Evolutionary conservation across 2,113 vertebrate species (phyloP).

Genomic region (Tor tambroides): DNA sequence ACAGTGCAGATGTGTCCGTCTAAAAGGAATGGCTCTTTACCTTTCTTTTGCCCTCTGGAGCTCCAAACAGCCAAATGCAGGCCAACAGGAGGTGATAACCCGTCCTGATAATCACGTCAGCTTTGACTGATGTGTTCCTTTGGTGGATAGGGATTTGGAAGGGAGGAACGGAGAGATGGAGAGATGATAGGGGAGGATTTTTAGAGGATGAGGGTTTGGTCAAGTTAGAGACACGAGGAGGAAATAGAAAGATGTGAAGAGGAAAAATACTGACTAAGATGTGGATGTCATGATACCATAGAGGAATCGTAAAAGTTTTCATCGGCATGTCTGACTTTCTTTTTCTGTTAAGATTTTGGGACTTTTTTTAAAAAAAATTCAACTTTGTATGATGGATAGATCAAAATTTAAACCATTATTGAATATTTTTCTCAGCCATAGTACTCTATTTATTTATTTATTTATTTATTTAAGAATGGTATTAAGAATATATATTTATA

Average conservation of each 20-base stretch:
- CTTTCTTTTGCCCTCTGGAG: neutral
- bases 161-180: neutral
- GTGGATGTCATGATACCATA: neutral
- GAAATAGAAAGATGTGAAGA: neutral
- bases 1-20: neutral
- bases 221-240: neutral
- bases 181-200: neutral
- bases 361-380: too few species aligned
- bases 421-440: neutral
- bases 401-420: neutral
- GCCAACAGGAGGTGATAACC: neutral
- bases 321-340: too few species aligned
- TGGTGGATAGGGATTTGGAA: neutral
- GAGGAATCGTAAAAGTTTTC: too few species aligned
- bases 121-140: conserved; percentile 8
- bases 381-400: neutral
- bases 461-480: too few species aligned
- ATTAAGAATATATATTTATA: too few species aligned
- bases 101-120: neutral
- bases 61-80: neutral
- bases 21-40: neutral
- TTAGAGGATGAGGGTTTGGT: conserved; percentile 21
- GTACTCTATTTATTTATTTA: neutral
- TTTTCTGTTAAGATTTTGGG: too few species aligned
- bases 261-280: neutral